phyloP scores from a whole-genome alignment of 2,888 invertebrate species.

The Dynastes tityus region DNA sequence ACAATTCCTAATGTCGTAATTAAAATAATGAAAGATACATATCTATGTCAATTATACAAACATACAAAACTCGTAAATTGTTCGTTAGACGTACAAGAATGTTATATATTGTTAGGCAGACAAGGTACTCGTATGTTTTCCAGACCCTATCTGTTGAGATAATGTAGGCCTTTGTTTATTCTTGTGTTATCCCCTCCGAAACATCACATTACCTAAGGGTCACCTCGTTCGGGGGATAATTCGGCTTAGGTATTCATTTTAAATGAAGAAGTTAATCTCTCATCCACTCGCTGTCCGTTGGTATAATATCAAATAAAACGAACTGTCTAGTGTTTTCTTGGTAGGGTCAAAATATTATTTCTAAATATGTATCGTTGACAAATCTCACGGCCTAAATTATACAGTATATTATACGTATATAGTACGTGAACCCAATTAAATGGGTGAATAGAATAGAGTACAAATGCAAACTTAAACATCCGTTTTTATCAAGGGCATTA shows the following conservation, averaged over 20 bases:
- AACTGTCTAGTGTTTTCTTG: not conserved
- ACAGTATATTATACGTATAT: too few relatives aligned
- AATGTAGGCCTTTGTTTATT: conserved; percentile 20
- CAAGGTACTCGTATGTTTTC: conserved; percentile 1
- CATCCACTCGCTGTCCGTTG: not conserved
- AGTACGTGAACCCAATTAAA: too few relatives aligned
- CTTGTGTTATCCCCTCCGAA: not conserved
- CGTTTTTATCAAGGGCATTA: too few relatives aligned
- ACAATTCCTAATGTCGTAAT: too few relatives aligned
- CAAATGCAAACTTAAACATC: too few relatives aligned
- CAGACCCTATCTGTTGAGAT: conserved; percentile 19
- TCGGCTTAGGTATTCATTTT: conserved; percentile 5
- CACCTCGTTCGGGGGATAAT: conserved; percentile 9
- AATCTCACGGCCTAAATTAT: too few relatives aligned
- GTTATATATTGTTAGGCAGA: not conserved
- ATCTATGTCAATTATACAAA: too few relatives aligned
- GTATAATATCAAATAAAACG: conserved; percentile 2
- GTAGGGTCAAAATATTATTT: not conserved
- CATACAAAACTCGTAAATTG: too few relatives aligned
- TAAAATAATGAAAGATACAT: too few relatives aligned
- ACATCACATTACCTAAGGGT: conserved; percentile 12
- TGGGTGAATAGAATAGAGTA: too few relatives aligned
- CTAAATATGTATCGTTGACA: not conserved
- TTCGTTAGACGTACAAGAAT: not conserved
- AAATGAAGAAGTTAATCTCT: conserved; percentile 19